Conservation (phyloP, 2,113 vertebrate genomes). For the Ailurus styani region DNA sequence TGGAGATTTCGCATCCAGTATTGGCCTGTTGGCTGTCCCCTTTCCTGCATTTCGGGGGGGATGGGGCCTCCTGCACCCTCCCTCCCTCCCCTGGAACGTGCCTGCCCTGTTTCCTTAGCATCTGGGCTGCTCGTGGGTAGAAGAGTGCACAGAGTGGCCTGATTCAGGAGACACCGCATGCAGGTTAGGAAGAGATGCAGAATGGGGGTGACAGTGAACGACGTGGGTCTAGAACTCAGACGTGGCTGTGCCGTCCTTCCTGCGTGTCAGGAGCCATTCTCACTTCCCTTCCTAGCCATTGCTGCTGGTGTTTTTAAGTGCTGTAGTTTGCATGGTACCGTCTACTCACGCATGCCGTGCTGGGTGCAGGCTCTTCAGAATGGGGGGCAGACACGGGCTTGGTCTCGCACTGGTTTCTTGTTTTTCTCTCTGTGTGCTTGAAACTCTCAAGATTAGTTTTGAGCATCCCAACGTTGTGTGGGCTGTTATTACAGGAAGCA, state of each 20-base stretch:
- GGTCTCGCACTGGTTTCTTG: background rate
- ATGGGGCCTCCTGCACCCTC: background rate
- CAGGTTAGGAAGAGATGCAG: background rate
- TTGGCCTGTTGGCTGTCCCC: no score
- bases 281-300: background rate
- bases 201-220: background rate
- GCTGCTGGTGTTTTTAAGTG: background rate
- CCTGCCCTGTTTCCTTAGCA: background rate
- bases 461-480: background rate
- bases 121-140: background rate
- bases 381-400: background rate
- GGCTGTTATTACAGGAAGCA: background rate
- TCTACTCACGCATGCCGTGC: background rate
- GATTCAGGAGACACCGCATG: background rate
- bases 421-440: background rate
- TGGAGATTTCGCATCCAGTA: background rate
- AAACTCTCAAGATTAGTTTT: background rate
- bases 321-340: background rate
- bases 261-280: background rate
- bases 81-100: background rate
- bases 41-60: background rate
- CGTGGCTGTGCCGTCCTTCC: background rate
- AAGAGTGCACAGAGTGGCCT: rapidly evolving
- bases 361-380: background rate
- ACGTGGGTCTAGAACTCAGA: background rate